A percentile compares a stretch with the other conserved stretches of the same genome.
phyloP scores from a whole-genome alignment of 2,888 invertebrate genomes.

The Pherbina coryleti region DNA sequence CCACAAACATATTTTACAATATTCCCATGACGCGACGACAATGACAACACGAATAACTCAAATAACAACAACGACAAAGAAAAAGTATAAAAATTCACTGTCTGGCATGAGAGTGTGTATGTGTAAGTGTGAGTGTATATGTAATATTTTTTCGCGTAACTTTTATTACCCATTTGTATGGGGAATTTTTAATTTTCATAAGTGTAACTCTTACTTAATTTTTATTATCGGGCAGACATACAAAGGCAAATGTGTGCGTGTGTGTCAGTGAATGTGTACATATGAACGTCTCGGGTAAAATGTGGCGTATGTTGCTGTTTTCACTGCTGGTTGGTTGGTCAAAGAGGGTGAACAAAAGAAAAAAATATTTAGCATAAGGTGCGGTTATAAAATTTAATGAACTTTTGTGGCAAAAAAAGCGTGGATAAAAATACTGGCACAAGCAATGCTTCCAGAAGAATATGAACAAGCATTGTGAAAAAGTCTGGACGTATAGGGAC shows the following conservation, averaged over 20 bases:
- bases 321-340: not conserved
- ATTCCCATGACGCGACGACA: not conserved
- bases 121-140: not conserved
- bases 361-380: constrained; percentile 20
- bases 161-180: constrained; percentile 45
- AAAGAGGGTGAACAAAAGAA: not conserved
- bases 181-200: constrained; percentile 62
- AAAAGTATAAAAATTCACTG: not conserved
- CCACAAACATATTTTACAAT: not conserved
- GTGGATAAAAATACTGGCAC: not conserved
- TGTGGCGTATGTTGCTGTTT: not conserved
- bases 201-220: constrained; percentile 57
- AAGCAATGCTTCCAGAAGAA: not conserved
- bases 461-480: not conserved
- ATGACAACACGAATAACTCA: not conserved
- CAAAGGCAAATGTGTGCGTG: not conserved
- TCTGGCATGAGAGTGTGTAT: not conserved
- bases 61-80: not conserved
- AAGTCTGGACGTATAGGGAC: no score
- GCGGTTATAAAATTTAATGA: constrained; percentile 31
- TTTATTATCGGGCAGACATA: constrained; percentile 49
- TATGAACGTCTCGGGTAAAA: not conserved
- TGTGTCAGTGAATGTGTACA: not conserved
- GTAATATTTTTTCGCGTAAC: not conserved
- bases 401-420: not conserved